A percentile compares a stretch with the other conserved stretches of the same genome.
These are phyloP conservation scores for Ceraclea dissimilis DNA, from an alignment of 2,888 invertebrate species.

Conservation along the genomic window DNA sequence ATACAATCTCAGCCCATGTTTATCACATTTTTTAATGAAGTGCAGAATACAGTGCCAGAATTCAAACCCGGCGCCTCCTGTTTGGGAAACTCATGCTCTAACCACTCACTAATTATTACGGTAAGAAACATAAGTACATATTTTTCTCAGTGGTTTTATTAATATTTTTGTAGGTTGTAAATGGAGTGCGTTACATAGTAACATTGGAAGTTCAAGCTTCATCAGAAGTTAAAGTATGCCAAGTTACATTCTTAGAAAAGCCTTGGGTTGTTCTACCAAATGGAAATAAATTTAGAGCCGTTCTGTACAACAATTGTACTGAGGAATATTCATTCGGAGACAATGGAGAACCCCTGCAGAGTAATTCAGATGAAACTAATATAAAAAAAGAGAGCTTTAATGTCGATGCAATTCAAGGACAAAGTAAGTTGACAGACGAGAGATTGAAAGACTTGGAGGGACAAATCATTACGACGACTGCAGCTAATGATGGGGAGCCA, in stretches of 20 bases:
- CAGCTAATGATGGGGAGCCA: not conserved
- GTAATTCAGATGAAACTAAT: not conserved
- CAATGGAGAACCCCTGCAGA: slow-evolving; percentile 33
- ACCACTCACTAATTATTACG: too few relatives aligned
- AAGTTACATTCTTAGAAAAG: slow-evolving; percentile 55
- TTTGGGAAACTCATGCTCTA: not conserved
- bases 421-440: slow-evolving; percentile 29
- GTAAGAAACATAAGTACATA: too few relatives aligned
- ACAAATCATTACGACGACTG: slow-evolving; percentile 36
- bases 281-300: slow-evolving; percentile 52
- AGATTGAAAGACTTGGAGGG: slow-evolving; percentile 38
- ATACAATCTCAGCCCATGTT: too few relatives aligned
- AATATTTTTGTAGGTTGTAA: slow-evolving; percentile 44
- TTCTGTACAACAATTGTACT: slow-evolving; percentile 61
- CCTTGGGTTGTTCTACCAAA: slow-evolving; percentile 53
- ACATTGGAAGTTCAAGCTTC: slow-evolving; percentile 41
- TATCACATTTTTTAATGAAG: too few relatives aligned
- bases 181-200: slow-evolving; percentile 53
- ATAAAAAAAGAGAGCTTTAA: not conserved
- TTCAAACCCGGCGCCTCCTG: not conserved
- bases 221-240: slow-evolving; percentile 39
- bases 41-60: too few relatives aligned
- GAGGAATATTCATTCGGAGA: slow-evolving; percentile 45
- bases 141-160: too few relatives aligned
- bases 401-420: not conserved